Percentiles rank a stretch among this genome's conserved stretches.
phyloP scores from a whole-genome alignment of 2,888 invertebrate species.

The Automeris io region DNA sequence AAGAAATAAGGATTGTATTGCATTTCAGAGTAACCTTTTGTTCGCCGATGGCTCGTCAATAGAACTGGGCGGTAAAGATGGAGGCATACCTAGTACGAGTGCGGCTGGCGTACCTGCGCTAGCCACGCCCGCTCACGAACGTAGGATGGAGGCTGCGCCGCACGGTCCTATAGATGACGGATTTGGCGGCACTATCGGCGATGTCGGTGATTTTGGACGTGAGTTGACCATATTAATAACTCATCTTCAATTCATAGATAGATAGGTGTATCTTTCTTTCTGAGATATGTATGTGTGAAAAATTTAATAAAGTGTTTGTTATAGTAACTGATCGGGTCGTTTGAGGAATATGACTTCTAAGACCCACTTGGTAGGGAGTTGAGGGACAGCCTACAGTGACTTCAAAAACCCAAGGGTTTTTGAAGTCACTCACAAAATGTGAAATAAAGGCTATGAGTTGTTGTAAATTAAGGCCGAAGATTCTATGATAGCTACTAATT shows the following conservation, averaged over 20 bases:
- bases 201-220: constrained; percentile 91
- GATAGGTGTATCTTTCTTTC: neutral
- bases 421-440: no score
- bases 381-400: no score
- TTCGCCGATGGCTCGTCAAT: constrained; percentile 83
- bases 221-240: constrained; percentile 41
- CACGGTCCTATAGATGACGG: constrained; percentile 88
- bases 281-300: neutral
- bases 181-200: constrained; percentile 89
- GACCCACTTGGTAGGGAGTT: no score
- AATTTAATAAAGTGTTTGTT: no score
- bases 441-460: no score
- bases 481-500: no score
- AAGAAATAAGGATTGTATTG: neutral
- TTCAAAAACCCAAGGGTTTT: no score
- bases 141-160: constrained; percentile 83
- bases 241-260: no score
- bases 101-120: constrained; percentile 71
- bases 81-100: constrained; percentile 57
- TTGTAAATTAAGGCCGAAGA: no score
- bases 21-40: constrained; percentile 82
- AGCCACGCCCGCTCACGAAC: constrained; percentile 59
- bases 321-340: no score
- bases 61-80: constrained; percentile 65
- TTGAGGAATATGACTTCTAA: no score